phyloP scores from a whole-genome alignment of 1,140 invertebrate genomes.

The Zaprionus inermis region DNA sequence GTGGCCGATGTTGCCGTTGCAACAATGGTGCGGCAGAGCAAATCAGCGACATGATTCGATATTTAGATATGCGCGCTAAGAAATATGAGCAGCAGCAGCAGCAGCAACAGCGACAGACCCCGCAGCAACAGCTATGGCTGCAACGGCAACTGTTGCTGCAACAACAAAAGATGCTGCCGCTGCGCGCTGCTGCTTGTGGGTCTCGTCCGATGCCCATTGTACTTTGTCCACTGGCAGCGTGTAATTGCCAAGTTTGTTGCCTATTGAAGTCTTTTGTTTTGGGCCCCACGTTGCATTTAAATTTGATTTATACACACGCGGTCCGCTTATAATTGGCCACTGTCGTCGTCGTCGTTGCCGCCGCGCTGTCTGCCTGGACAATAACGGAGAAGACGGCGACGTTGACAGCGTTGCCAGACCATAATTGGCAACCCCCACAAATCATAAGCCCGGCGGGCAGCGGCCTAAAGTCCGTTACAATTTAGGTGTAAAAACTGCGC shows the following conservation, averaged over 20 bases:
- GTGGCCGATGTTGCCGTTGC: conserved; percentile 15
- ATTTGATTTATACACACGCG: conserved; percentile 79
- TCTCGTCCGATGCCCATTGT: too few relatives aligned
- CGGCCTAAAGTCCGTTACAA: neutral
- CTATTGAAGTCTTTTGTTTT: conserved; percentile 80
- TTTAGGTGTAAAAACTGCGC: conserved; percentile 50
- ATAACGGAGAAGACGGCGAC: neutral
- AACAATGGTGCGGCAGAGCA: conserved; percentile 70
- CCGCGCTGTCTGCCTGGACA: conserved; percentile 45
- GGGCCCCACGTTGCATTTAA: conserved; percentile 66
- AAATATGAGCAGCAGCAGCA: conserved; percentile 71
- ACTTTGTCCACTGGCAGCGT: conserved; percentile 51
- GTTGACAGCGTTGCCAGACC: conserved; percentile 5
- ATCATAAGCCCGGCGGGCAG: conserved; percentile 52
- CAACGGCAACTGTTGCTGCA: conserved; percentile 43
- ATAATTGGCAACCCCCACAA: conserved; percentile 50
- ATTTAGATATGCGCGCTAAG: conserved; percentile 80
- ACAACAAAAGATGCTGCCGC: conserved; percentile 68
- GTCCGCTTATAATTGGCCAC: conserved; percentile 73
- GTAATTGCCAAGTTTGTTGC: conserved; percentile 82
- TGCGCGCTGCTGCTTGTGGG: conserved; percentile 12
- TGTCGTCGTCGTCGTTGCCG: conserved; percentile 39
- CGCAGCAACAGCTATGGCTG: conserved; percentile 38
- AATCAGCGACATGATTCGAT: conserved; percentile 81
- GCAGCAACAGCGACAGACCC: conserved; percentile 8